These are phyloP conservation scores for Calameuta filiformis DNA, from an alignment of 2,888 invertebrate genomes.

Conservation along the genomic window DNA sequence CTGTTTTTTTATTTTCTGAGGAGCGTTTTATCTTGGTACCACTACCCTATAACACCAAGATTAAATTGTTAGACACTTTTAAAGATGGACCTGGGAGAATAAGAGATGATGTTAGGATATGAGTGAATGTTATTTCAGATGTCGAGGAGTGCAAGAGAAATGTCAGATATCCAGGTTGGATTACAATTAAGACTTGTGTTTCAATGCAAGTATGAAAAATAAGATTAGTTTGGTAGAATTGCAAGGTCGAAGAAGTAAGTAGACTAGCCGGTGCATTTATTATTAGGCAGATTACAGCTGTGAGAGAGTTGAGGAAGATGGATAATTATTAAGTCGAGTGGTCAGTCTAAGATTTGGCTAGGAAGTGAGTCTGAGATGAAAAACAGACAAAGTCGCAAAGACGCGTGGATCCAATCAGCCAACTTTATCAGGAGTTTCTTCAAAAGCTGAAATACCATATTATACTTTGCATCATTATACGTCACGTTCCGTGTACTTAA, in stretches of 20 bases:
- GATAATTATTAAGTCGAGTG: background rate
- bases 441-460: conserved; percentile 23
- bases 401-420: conserved; percentile 27
- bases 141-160: background rate
- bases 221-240: background rate
- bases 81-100: background rate
- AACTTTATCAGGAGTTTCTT: conserved; percentile 32
- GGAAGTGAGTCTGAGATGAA: conserved; percentile 18
- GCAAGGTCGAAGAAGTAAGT: background rate
- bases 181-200: background rate
- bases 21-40: background rate
- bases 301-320: conserved; percentile 12
- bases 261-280: conserved; percentile 14
- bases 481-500: background rate
- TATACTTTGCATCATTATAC: conserved; percentile 14
- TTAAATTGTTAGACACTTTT: background rate
- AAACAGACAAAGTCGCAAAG: conserved; percentile 20
- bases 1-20: background rate
- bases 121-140: background rate
- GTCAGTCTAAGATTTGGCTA: conserved; percentile 18
- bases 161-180: background rate
- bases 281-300: conserved; percentile 15
- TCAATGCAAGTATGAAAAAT: background rate
- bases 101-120: background rate
- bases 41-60: background rate